These are phyloP conservation scores for Festucalex cinctus DNA, from an alignment of 2,113 vertebrate species.

Conservation along the genomic window DNA sequence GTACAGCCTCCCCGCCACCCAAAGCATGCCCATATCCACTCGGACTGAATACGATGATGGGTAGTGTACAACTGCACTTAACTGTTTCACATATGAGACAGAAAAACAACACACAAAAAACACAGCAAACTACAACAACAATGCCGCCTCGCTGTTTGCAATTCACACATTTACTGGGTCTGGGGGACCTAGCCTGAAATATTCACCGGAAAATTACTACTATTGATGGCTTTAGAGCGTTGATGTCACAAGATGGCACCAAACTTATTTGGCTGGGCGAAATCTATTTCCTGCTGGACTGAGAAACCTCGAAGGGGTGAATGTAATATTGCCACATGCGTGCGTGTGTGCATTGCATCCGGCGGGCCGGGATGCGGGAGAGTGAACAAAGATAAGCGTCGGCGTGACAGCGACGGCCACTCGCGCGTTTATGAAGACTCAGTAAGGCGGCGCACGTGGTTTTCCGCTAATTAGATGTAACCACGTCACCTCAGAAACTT, in stretches of 20 bases:
- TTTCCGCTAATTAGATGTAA: background rate
- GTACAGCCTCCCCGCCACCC: background rate
- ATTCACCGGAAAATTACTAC: too few species aligned
- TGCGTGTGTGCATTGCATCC: background rate
- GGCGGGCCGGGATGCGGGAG: background rate
- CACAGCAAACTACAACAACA: too few species aligned
- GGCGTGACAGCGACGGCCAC: background rate
- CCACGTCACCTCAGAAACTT: background rate
- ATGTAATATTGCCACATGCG: background rate
- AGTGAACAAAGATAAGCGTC: background rate
- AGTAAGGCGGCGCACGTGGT: background rate
- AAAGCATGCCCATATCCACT: too few species aligned
- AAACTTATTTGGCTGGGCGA: background rate
- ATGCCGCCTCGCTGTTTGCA: too few species aligned
- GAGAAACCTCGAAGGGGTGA: background rate
- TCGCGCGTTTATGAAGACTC: background rate
- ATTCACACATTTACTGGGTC: too few species aligned
- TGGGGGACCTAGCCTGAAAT: too few species aligned
- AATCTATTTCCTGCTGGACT: background rate
- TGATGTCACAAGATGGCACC: too few species aligned
- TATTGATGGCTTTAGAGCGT: too few species aligned
- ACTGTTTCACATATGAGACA: too few species aligned
- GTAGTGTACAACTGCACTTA: too few species aligned
- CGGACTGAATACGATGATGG: too few species aligned
- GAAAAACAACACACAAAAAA: too few species aligned